Conservation (phyloP, 1,140 invertebrate species). For the Lasaia peninsularis region DNA sequence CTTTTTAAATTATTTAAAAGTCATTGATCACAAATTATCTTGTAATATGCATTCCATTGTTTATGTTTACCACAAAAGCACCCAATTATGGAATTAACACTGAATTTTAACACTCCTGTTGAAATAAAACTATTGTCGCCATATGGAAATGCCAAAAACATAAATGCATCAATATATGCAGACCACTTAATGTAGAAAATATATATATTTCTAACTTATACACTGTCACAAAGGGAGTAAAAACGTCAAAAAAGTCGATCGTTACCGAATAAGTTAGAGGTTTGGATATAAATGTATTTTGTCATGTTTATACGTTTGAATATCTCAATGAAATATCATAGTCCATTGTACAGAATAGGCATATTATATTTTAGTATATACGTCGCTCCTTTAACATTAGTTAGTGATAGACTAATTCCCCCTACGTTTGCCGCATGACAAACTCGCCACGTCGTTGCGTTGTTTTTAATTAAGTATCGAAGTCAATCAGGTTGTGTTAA, state of each 20-base stretch:
- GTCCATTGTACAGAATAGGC: conserved; percentile 72
- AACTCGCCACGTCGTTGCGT: conserved; percentile 35
- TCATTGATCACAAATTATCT: conserved; percentile 15
- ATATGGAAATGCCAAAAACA: conserved; percentile 21
- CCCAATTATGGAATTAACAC: conserved; percentile 23
- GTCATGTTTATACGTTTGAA: conserved; percentile 73
- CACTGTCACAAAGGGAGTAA: conserved; percentile 67
- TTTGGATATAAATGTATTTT: conserved; percentile 72
- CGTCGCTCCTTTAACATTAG: conserved; percentile 63
- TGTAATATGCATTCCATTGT: conserved; percentile 69
- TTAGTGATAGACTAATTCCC: conserved; percentile 66
- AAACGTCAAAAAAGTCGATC: conserved; percentile 63
- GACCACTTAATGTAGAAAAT: conserved; percentile 41
- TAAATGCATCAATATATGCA: conserved; percentile 37
- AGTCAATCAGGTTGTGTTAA: conserved; percentile 53
- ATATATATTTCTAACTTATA: conserved; percentile 41
- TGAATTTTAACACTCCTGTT: conserved; percentile 1
- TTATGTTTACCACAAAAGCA: conserved; percentile 51
- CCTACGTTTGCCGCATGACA: conserved; percentile 56
- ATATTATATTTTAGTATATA: conserved; percentile 70
- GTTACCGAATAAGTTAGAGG: conserved; percentile 67
- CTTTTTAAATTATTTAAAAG: background rate
- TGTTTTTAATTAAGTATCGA: conserved; percentile 15
- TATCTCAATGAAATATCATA: conserved; percentile 74
- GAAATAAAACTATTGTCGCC: conserved; percentile 16